phyloP scores from a whole-genome alignment of 1,140 invertebrate species.

The Aethina tumida region DNA sequence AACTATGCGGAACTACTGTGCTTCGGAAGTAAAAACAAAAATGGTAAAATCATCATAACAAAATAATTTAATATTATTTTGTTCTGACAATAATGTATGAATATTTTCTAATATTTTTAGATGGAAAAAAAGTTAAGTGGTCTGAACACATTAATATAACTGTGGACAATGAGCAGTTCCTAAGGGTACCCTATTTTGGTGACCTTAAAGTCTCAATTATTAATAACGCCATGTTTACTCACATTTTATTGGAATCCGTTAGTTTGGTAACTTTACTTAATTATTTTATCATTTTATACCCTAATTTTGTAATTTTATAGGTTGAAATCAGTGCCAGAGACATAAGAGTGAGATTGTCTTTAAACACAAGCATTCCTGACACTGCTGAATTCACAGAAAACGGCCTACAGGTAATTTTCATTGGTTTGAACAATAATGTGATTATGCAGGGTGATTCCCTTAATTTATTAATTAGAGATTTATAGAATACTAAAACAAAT shows the following conservation, averaged over 20 bases:
- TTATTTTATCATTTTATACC: neutral
- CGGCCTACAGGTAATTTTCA: too few relatives aligned
- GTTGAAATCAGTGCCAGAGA: slow-evolving; percentile 61
- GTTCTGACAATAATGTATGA: neutral
- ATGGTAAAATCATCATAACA: slow-evolving; percentile 7
- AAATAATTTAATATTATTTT: neutral
- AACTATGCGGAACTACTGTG: slow-evolving; percentile 23
- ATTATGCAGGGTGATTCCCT: too few relatives aligned
- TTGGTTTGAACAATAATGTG: too few relatives aligned
- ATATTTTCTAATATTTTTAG: slow-evolving; percentile 9
- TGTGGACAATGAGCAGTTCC: slow-evolving; percentile 51
- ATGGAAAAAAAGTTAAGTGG: slow-evolving; percentile 33
- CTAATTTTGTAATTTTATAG: slow-evolving; percentile 25
- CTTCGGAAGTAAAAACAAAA: slow-evolving; percentile 20
- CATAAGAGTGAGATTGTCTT: slow-evolving; percentile 49
- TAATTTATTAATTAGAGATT: too few relatives aligned
- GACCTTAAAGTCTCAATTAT: slow-evolving; percentile 60
- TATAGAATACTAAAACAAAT: too few relatives aligned
- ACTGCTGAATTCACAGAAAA: too few relatives aligned
- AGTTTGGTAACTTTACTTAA: slow-evolving; percentile 38
- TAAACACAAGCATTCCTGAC: too few relatives aligned
- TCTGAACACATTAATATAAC: slow-evolving; percentile 38
- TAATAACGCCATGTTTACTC: slow-evolving; percentile 18
- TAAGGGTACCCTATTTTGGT: slow-evolving; percentile 52
- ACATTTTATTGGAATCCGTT: slow-evolving; percentile 42